Conservation (phyloP, 2,113 vertebrate genomes). For the Labrus mixtus region DNA sequence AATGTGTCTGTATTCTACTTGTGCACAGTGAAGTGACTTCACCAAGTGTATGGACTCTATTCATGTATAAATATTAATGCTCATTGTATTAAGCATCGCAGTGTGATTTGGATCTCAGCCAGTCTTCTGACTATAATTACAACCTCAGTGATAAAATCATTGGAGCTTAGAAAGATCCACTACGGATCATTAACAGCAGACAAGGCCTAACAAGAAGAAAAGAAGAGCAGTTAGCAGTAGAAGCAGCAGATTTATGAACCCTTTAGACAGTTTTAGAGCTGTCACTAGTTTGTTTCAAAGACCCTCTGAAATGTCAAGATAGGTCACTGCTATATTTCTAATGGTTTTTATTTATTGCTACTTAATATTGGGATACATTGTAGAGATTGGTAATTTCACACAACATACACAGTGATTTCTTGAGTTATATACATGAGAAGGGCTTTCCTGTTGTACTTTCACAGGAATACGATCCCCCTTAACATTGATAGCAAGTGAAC, state of each 20-base stretch:
- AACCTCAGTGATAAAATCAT: slow-evolving; percentile 29
- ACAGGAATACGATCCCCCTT: slow-evolving; percentile 53
- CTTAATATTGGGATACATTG: neutral
- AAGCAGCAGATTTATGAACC: neutral
- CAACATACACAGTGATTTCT: too few species aligned
- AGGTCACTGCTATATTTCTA: too few species aligned
- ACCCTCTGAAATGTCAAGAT: too few species aligned
- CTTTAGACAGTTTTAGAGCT: neutral
- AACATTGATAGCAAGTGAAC: slow-evolving; percentile 44
- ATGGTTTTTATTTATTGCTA: neutral
- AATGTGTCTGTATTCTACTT: too few species aligned
- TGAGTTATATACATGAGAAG: neutral
- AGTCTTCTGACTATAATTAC: slow-evolving; percentile 1
- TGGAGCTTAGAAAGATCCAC: slow-evolving; percentile 27
- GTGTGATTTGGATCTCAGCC: slow-evolving; percentile 35
- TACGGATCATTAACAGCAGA: slow-evolving; percentile 45
- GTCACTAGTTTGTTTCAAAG: neutral
- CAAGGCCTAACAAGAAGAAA: slow-evolving; percentile 12
- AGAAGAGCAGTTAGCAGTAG: neutral
- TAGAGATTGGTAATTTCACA: too few species aligned
- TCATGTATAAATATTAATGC: slow-evolving; percentile 33
- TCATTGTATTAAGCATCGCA: neutral
- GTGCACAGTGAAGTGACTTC: neutral
- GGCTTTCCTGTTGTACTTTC: slow-evolving; percentile 56
- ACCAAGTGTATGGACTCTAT: neutral